Conservation (phyloP, 2,797 vertebrate genomes). For the Acridotheres tristis region DNA sequence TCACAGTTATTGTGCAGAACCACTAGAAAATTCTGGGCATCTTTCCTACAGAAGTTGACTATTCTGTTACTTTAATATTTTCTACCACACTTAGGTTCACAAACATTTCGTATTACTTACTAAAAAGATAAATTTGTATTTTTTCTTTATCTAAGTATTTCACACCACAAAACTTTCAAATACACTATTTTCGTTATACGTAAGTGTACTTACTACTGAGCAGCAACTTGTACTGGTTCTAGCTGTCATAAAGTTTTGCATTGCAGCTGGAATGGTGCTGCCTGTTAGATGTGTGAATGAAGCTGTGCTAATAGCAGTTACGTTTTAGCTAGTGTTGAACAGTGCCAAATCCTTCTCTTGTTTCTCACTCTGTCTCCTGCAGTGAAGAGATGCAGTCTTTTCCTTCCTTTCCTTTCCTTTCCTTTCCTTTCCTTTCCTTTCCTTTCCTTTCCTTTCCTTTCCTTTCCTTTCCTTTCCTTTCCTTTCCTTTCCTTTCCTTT, state of each 20-base stretch:
- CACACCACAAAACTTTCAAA: neutral
- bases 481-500: neutral
- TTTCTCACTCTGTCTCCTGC: neutral
- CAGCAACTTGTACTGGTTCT: neutral
- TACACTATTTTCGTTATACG: neutral
- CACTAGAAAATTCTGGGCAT: neutral
- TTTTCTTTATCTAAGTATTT: neutral
- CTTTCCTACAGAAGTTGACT: neutral
- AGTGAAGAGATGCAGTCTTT: neutral
- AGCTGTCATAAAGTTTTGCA: neutral
- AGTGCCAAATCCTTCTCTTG: neutral
- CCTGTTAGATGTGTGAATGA: neutral
- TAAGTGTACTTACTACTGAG: neutral
- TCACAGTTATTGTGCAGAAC: neutral
- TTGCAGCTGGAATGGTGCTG: neutral
- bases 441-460: neutral
- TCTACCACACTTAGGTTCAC: neutral
- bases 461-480: neutral
- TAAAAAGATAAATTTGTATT: neutral
- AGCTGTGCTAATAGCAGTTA: neutral
- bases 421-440: neutral
- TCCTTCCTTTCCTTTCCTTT: neutral
- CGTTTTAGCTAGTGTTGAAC: neutral
- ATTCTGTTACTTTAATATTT: neutral
- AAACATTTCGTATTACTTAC: neutral